A percentile compares a stretch with the other conserved stretches of the same genome.
phyloP scores from a whole-genome alignment of 2,113 vertebrate species.

The Tonatia bakeri region DNA sequence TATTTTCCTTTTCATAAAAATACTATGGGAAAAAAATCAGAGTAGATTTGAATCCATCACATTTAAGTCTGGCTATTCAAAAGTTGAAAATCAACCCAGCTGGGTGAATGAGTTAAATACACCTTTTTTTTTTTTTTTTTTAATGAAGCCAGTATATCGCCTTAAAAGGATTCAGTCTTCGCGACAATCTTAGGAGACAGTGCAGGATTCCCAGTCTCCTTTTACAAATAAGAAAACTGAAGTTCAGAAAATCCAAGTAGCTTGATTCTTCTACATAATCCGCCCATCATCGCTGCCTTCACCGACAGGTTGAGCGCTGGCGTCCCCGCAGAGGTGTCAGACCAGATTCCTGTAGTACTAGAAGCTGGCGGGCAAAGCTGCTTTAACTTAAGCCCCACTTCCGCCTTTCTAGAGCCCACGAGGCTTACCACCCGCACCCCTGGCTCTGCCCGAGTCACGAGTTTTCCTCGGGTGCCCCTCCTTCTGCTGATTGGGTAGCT shows the following conservation, averaged over 20 bases:
- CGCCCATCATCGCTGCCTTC: background rate
- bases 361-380: accelerated
- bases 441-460: constrained; percentile 32
- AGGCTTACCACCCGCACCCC: accelerated
- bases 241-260: background rate
- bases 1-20: background rate
- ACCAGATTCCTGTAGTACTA: accelerated
- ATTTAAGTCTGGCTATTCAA: background rate
- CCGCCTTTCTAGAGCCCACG: accelerated
- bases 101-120: background rate
- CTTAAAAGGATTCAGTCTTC: background rate
- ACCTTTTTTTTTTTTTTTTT: background rate
- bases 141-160: background rate
- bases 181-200: background rate
- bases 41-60: background rate
- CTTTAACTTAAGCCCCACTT: background rate
- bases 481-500: constrained; percentile 31
- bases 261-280: background rate
- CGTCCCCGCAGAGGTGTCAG: background rate
- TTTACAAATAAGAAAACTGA: background rate
- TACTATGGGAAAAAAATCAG: background rate
- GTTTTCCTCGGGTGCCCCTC: background rate
- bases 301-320: background rate
- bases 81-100: background rate
- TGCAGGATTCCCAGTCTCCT: background rate